Base-by-base conservation (phyloP, 2,888 invertebrate species). In the Campaea margaritaria region DNA sequence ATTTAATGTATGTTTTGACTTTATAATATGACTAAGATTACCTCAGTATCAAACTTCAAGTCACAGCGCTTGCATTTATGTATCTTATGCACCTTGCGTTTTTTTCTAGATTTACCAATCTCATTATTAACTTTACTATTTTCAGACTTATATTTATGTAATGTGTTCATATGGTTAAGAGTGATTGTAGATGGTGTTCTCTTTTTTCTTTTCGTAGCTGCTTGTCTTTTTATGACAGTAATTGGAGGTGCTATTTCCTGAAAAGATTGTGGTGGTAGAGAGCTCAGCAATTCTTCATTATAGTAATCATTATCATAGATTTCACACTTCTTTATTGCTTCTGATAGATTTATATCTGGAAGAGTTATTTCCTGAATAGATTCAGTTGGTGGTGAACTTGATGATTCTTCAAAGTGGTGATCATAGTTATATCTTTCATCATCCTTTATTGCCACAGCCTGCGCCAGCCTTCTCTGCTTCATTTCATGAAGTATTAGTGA, bases 41-140 rank as follows among this genome's bases (percentile, higher is more conserved):
- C 73, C 71, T 69, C 70, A 38, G 65, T 63, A 34, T 66, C 65
- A 71, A 74, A 74, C 56, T 49, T 66, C 16, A 68, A 58, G 45
- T 70, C 68, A 59, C 72, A 74, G 27, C 62, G 61, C 47, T 60
- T 63, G 51, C 73, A 74, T 64, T 72, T 63, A 49, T 45, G 44
- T 38, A 58, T 45, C 44, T 31, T 57, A 44, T 52, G 14, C 34
- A 51, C 62, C 13, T 54, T 65, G 42, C 53, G 27, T 45, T 51
- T 58, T 34, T 14, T 36, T 41, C n/a, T 14, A 13, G 38, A 28
- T 43, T 57, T 51, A 12, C 39, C 42, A 65, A 47, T 36, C 49
- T 39, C 41, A 28, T 0, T 48, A n/a, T 14, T 21, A 38, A 9
- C 38, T 13, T 51, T 56, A 14, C 13, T 16, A 44, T n/a, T 45